Evolutionary conservation across 2,797 vertebrate species (phyloP), one percentile per base, ranked within the genome.

Genomic region (Onychomys torridus): DNA sequence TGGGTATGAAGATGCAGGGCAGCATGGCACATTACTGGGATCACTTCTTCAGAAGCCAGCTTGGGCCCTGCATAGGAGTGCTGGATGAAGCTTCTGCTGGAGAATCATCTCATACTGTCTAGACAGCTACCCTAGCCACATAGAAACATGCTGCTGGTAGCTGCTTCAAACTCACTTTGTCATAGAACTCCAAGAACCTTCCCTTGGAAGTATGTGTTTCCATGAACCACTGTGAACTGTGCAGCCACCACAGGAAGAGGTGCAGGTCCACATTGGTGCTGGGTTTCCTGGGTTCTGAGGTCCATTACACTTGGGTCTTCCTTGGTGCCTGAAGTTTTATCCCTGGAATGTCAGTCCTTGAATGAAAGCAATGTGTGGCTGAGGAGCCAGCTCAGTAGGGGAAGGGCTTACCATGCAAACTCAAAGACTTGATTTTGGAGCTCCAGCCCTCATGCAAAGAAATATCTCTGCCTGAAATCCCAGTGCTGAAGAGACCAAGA

Each of bases 31-130:
- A 61, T 94, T 96, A 87, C 65, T 79, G 79, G 46, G 78, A 93
- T 83, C 37, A 29, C 92, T 94, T 91, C 95, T 94, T 91, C 75
- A 89, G 95, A 94, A 97, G 86, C 88, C 57, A 77, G 84, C 71
- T 8, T 37, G 11, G 19, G 14, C 25, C 0, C 73, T 63, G 65
- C 67, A 63, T 76, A 92, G 69, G 96, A 97, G 96, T 83, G 81
- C 49, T 40, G 92, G 95, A 86, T 86, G n/a, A 65, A 75, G 43
- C 83, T 40, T 34, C 27, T 63, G 63, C 67, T 11, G 6, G 34
- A 86, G 87, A 61, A 34, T 59, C 16, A 52, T 91, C 71, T 93
- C 81, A 82, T 46, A 69, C 89, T 59, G 52, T 59, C 43, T 92
- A 14, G 49, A 77, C 71, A 89, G 75, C 73, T 29, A 23, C 67